Conservation (phyloP, 2,888 invertebrate species). For the Melangyna quadrimaculata region DNA sequence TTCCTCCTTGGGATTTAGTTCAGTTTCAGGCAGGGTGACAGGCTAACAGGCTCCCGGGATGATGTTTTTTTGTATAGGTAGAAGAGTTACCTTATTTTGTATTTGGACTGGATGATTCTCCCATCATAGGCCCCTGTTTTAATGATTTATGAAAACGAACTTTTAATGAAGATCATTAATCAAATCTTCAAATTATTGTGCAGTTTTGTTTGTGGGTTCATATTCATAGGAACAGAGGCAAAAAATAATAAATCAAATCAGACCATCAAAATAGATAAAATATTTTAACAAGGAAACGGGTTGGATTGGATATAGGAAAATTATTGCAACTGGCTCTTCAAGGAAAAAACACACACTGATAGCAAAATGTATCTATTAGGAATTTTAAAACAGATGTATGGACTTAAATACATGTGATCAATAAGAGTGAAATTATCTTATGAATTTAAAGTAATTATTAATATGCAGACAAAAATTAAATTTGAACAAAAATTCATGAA, state of each 20-base stretch:
- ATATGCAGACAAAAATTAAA: too few relatives aligned
- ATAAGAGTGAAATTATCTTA: too few relatives aligned
- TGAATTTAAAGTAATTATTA: too few relatives aligned
- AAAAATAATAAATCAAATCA: slow-evolving; percentile 67
- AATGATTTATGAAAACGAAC: slow-evolving; percentile 71
- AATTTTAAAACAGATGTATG: too few relatives aligned
- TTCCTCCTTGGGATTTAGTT: slow-evolving; percentile 49
- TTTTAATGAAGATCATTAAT: slow-evolving; percentile 71
- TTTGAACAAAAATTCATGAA: too few relatives aligned
- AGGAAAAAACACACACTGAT: background rate
- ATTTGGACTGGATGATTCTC: slow-evolving; percentile 45
- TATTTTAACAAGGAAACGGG: slow-evolving; percentile 36
- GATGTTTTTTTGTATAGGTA: slow-evolving; percentile 10
- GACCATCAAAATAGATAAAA: slow-evolving; percentile 8
- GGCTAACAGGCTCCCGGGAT: slow-evolving; percentile 19
- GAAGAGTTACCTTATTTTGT: background rate
- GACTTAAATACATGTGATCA: too few relatives aligned
- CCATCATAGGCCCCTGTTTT: slow-evolving; percentile 27
- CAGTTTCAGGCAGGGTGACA: slow-evolving; percentile 8
- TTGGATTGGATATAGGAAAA: slow-evolving; percentile 9
- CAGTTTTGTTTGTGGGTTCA: slow-evolving; percentile 69
- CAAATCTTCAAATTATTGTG: slow-evolving; percentile 68
- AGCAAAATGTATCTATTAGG: too few relatives aligned
- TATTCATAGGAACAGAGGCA: slow-evolving; percentile 56
- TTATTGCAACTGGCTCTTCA: background rate